Conservation (phyloP, 2,113 vertebrate species). For the Dascyllus trimaculatus region DNA sequence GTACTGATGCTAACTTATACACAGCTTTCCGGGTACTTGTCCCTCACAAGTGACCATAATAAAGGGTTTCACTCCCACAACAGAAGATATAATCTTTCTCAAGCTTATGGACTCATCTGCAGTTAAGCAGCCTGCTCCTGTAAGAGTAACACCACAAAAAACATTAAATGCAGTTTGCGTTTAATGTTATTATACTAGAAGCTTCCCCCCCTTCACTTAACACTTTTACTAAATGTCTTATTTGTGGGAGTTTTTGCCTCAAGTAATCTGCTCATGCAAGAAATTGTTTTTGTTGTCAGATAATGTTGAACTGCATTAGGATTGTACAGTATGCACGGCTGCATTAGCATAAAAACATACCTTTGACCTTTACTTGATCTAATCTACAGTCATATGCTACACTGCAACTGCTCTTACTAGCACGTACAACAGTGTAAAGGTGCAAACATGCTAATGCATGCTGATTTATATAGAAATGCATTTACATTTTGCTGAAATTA, state of each 20-base stretch:
- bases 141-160: no score
- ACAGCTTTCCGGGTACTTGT: slow-evolving; percentile 1
- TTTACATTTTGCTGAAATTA: background rate
- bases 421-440: background rate
- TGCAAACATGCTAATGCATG: slow-evolving; percentile 1
- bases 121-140: background rate
- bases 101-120: no score
- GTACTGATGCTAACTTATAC: background rate
- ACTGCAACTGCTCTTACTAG: no score
- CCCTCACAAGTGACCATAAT: background rate
- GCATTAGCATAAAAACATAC: background rate
- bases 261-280: slow-evolving; percentile 1
- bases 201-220: slow-evolving; percentile 3
- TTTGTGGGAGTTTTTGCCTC: background rate
- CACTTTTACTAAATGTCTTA: slow-evolving; percentile 25
- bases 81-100: no score
- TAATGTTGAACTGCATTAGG: background rate
- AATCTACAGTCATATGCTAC: background rate
- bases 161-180: no score
- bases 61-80: no score
- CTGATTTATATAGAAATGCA: background rate
- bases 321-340: background rate
- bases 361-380: slow-evolving; percentile 24
- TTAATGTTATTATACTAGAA: background rate
- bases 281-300: background rate